Evolutionary conservation across 2,888 invertebrate genomes (phyloP), one percentile per base, ranked within the genome.

Genomic region (Alitta virens): DNA sequence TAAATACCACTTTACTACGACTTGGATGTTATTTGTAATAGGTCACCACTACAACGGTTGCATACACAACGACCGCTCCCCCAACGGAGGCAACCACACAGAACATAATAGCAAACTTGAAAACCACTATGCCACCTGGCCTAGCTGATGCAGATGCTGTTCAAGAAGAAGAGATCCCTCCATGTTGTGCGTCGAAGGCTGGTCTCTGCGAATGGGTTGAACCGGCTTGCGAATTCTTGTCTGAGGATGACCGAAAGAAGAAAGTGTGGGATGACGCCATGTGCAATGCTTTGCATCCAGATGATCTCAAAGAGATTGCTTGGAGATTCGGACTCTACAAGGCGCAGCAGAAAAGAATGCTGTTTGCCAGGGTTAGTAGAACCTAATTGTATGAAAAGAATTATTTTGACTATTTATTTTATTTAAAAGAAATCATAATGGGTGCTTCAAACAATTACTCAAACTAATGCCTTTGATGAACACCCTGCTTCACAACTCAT

Each of bases 161-260:
- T 33, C 7, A 7, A 5, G 62, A 63, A 33, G 60, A 56, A 12
- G 27, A 27, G n/a, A 51, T 26, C 18, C 40, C 63, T 18, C 57
- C 64, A 5, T 70, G 70, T 56, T 70, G 70, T 24, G 59, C 56
- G 42, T 49, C 38, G 18, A 46, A 62, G 16, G 51, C 50, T 2
- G 59, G 66, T 27, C 64, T 70, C 12, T 70, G 70, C 56, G 57
- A 50, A 2, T 70, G 70, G 70, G 27, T 64, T 9, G 63, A 63
- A 21, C 64, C 57, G 2, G 7, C 2, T 2, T 60, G 56, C 51
- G 59, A 59, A n/a, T 59, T 38, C 52, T 51, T 59, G 51, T 38
- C 51, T 3, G 59, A 50, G 52, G 59, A 59, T 12, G 64, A 62
- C 52, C 16, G 63, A 26, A 65, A 65, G 51, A 56, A 49, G 24